These are phyloP conservation scores for Ceratosolen solmsi DNA, from an alignment of 1,140 invertebrate species.

Conservation along the genomic window DNA sequence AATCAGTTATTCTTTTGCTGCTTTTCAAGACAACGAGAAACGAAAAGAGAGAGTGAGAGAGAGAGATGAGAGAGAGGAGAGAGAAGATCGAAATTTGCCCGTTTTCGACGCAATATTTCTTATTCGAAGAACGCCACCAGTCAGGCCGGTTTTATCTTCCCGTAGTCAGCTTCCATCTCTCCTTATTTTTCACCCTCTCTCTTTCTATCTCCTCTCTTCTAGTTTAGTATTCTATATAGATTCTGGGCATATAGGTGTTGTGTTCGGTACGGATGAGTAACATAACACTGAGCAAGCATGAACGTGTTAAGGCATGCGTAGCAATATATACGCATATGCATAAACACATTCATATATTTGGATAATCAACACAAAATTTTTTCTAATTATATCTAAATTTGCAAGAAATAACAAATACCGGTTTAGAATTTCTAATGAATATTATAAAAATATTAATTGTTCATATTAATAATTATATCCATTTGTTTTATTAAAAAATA, in stretches of 20 bases:
- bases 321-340: background rate
- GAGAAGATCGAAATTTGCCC: slow-evolving; percentile 18
- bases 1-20: slow-evolving; percentile 24
- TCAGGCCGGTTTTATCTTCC: slow-evolving; percentile 71
- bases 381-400: background rate
- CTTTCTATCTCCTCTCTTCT: background rate
- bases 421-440: too few species aligned
- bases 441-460: too few species aligned
- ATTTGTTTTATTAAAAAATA: too few species aligned
- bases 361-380: background rate
- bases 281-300: background rate
- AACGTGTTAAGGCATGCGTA: background rate
- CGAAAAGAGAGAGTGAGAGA: background rate
- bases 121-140: slow-evolving; percentile 70
- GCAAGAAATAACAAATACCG: too few species aligned
- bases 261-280: background rate
- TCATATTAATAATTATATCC: too few species aligned
- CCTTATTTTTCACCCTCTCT: background rate
- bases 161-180: background rate
- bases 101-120: slow-evolving; percentile 59
- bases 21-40: background rate
- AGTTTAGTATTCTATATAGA: background rate
- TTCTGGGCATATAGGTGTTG: background rate
- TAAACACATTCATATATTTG: too few species aligned
- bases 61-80: background rate